Base-by-base conservation (phyloP, 1,140 invertebrate genomes). In the Tenebrio molitor region DNA sequence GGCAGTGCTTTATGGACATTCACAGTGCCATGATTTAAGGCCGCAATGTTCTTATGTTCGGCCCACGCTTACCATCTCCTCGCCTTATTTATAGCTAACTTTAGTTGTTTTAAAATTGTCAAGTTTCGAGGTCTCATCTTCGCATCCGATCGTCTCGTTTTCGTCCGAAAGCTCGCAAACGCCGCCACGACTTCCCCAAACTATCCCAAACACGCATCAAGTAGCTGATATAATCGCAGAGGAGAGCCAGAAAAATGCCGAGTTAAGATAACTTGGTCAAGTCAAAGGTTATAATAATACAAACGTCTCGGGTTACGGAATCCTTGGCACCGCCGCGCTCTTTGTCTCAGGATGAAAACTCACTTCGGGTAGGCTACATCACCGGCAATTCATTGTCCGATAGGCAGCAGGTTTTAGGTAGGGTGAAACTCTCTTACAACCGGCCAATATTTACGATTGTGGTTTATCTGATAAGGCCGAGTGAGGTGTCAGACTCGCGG, bases 91-190 rank as follows among this genome's bases (percentile, higher is more conserved):
- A 76, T 76, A 69, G 65, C 74, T 72, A 73, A 76, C 71, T 76
- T 73, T 53, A 71, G 29, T 76, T 71, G 74, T 76, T 76, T 76
- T 76, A 76, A 76, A 76, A 76, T 76, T 76, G 74, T 76, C 74
- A 71, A 71, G 67, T 44, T 36, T 58, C 50, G 23, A 29, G 36
- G 36, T 39, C 36, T 39, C 36, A 39, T 39, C 36, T 39, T 39
- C 36, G n/a, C 36, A 12, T 39, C 12, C 36, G 36, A 39, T 39
- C 36, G 12, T 39, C 36, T 39, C 12, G 4, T 5, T 39, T 44
- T 21, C 58, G 25, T 8, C n/a, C 36, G 23, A 44, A 21, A 14
- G n/a, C 39, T 65, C 33, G 16, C 39, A 14, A 65, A 65, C 33
- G 19, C 39, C n/a, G n/a, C n/a, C n/a, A n/a, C n/a, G n/a, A n/a